Evolutionary conservation across 1,140 invertebrate genomes (phyloP).

Genomic region (Ceratoteleas bidentatus): DNA sequence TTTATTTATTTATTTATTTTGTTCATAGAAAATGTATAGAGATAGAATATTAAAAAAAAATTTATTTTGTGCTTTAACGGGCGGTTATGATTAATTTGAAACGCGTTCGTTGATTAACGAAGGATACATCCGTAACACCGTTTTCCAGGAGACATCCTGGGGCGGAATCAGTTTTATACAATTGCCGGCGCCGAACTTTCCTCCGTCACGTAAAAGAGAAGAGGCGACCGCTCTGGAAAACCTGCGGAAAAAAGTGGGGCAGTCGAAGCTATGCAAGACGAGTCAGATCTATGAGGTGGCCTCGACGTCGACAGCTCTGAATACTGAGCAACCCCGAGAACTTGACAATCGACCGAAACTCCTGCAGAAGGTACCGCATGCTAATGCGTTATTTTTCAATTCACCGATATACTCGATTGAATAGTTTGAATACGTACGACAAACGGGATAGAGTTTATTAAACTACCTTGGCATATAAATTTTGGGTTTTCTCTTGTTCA

Average conservation of each 20-base stretch:
- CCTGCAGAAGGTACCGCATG: slow-evolving; percentile 78
- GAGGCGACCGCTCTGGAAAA: slow-evolving; percentile 79
- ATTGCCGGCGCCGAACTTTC: slow-evolving; percentile 77
- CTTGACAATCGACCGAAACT: slow-evolving; percentile 80
- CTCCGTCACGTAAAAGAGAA: slow-evolving; percentile 79
- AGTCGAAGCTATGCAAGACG: slow-evolving; percentile 74
- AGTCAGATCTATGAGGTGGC: slow-evolving; percentile 66
- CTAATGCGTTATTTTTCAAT: slow-evolving; percentile 37
- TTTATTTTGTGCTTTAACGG: too few species aligned
- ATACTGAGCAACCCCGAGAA: slow-evolving; percentile 60
- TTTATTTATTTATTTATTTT: too few species aligned
- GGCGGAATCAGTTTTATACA: slow-evolving; percentile 75
- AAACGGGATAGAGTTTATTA: background rate
- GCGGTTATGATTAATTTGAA: too few species aligned
- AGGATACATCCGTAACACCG: too few species aligned
- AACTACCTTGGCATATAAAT: too few species aligned
- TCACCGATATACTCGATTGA: slow-evolving; percentile 7
- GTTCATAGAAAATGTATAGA: too few species aligned
- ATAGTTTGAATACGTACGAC: slow-evolving; percentile 4
- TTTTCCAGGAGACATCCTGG: slow-evolving; percentile 72
- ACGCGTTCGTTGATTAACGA: too few species aligned
- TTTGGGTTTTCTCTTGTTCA: too few species aligned
- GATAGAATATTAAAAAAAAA: too few species aligned
- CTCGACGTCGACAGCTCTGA: slow-evolving; percentile 59
- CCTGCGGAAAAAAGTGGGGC: slow-evolving; percentile 77